phyloP scores from a whole-genome alignment of 2,888 invertebrate genomes.

The Octodonta nipae region DNA sequence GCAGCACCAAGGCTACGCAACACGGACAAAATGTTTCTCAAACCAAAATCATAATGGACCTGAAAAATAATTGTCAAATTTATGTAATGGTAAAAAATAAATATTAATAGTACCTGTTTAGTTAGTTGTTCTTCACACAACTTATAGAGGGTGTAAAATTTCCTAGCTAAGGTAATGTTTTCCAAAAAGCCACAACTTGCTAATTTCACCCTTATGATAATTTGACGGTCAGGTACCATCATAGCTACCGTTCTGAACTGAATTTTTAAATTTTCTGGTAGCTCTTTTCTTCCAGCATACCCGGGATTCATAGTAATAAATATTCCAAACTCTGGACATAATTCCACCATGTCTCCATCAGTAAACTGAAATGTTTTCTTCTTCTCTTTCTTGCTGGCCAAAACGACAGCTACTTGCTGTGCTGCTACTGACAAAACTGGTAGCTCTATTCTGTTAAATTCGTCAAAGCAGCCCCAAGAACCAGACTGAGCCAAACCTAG shows the following conservation, averaged over 20 bases:
- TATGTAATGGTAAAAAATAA: slow-evolving; percentile 1
- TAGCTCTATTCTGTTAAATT: slow-evolving; percentile 88
- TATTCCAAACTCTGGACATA: slow-evolving; percentile 93
- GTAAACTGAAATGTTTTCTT: slow-evolving; percentile 84
- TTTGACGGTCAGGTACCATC: slow-evolving; percentile 97
- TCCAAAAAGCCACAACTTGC: slow-evolving; percentile 93
- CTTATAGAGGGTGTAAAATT: slow-evolving; percentile 93
- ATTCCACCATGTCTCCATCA: slow-evolving; percentile 81
- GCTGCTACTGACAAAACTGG: slow-evolving; percentile 91
- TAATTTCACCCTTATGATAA: slow-evolving; percentile 89
- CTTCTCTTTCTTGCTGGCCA: slow-evolving; percentile 86
- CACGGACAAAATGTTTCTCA: slow-evolving; percentile 89
- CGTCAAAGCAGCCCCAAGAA: slow-evolving; percentile 96
- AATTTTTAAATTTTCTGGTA: slow-evolving; percentile 93
- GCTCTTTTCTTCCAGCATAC: slow-evolving; percentile 88
- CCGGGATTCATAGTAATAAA: slow-evolving; percentile 98
- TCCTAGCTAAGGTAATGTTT: slow-evolving; percentile 85
- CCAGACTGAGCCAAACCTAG: slow-evolving; percentile 82
- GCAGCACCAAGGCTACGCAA: slow-evolving; percentile 82
- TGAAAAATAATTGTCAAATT: slow-evolving; percentile 24
- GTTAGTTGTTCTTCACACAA: slow-evolving; percentile 93
- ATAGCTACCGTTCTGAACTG: slow-evolving; percentile 95
- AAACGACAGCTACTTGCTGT: slow-evolving; percentile 88
- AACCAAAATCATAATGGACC: slow-evolving; percentile 94
- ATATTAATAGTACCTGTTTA: slow-evolving; percentile 56